Conservation (phyloP, 92 coral and sea anemone genomes). For the Actinostola sp. region DNA sequence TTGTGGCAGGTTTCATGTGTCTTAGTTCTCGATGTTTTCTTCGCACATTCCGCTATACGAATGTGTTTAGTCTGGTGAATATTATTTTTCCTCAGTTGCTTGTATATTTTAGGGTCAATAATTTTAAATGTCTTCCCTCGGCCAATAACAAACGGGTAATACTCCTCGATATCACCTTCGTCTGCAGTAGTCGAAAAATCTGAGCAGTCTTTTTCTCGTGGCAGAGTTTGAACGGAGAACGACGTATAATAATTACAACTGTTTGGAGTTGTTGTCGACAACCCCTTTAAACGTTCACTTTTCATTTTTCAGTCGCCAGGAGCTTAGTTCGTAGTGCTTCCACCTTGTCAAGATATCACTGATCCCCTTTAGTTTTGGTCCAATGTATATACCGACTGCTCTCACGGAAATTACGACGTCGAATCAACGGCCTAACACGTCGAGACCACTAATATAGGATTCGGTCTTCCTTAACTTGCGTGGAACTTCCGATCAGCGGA, state of each 20-base stretch:
- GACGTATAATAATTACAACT: constrained; percentile 34
- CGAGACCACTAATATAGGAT: constrained; percentile 37
- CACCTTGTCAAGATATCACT: neutral
- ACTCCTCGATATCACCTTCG: constrained; percentile 80
- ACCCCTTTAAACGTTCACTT: constrained; percentile 38
- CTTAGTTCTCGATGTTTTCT: constrained; percentile 56
- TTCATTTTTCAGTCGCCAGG: constrained; percentile 26
- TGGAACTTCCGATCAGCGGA: constrained; percentile 93
- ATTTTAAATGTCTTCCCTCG: constrained; percentile 81
- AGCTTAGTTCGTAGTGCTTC: neutral
- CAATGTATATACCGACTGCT: constrained; percentile 31
- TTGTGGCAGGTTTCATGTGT: constrained; percentile 13
- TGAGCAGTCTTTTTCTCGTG: constrained; percentile 36
- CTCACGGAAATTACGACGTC: constrained; percentile 23
- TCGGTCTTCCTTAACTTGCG: constrained; percentile 73
- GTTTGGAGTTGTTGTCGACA: constrained; percentile 33
- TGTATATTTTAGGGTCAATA: constrained; percentile 86
- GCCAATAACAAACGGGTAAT: constrained; percentile 85
- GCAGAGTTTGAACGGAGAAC: constrained; percentile 31
- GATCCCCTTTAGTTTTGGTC: neutral
- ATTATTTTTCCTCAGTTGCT: constrained; percentile 86
- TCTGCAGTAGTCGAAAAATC: constrained; percentile 51
- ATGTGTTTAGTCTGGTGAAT: constrained; percentile 63
- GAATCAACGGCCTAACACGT: constrained; percentile 27
- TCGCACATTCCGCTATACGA: constrained; percentile 77